Conservation (phyloP, 2,797 vertebrate species). For the Schizopygopsis pylzovi region DNA sequence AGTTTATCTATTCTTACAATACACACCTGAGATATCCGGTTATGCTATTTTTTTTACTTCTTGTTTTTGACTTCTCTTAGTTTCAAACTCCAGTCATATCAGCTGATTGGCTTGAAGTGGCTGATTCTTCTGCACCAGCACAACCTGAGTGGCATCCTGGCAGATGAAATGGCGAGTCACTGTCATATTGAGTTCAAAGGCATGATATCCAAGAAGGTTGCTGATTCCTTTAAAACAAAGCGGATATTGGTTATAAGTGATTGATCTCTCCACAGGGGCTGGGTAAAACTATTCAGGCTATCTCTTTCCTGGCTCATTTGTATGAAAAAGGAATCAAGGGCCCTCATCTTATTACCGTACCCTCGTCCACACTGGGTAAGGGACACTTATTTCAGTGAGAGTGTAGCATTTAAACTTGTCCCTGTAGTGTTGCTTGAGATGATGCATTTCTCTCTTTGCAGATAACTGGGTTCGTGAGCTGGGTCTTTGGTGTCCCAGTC, state of each 20-base stretch:
- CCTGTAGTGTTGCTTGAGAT: background rate
- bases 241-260: background rate
- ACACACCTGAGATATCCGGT: background rate
- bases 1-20: constrained; percentile 40
- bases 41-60: background rate
- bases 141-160: constrained; percentile 92
- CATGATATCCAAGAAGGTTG: background rate
- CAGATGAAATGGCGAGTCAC: constrained; percentile 95
- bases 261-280: constrained; percentile 86
- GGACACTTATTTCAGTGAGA: background rate
- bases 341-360: constrained; percentile 93
- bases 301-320: constrained; percentile 92
- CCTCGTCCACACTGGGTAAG: constrained; percentile 94
- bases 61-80: constrained; percentile 71
- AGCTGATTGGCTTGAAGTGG: constrained; percentile 97
- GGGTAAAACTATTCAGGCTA: constrained; percentile 98
- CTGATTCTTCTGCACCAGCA: constrained; percentile 91
- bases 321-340: constrained; percentile 85
- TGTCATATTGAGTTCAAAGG: background rate
- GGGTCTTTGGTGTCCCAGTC: constrained; percentile 89
- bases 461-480: constrained; percentile 99
- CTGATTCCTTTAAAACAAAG: constrained; percentile 1
- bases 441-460: constrained; percentile 63
- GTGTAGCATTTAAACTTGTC: background rate
- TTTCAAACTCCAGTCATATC: constrained; percentile 90